Evolutionary conservation across 1,140 invertebrate species (phyloP).

Genomic region (Pristionchus pacificus): DNA sequence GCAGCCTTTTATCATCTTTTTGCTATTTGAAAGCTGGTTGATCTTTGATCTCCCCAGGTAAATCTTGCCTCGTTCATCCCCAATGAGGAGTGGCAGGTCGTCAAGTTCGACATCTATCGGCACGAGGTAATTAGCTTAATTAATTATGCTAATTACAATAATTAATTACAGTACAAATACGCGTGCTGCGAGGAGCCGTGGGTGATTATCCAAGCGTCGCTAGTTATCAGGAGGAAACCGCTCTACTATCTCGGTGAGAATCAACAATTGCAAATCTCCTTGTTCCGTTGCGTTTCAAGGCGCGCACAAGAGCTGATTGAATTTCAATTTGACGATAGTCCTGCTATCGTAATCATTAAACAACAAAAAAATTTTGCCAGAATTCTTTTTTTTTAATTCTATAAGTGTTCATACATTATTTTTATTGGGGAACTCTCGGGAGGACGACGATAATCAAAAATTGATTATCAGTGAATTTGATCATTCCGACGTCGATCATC

Average conservation of each 20-base stretch:
- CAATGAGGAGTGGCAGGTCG: constrained; percentile 56
- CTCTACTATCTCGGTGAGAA: constrained; percentile 42
- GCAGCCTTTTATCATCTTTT: background rate
- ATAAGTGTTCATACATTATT: too few relatives aligned
- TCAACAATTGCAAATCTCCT: too few relatives aligned
- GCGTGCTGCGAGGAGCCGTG: constrained; percentile 55
- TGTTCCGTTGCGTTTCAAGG: too few relatives aligned
- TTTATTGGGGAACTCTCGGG: too few relatives aligned
- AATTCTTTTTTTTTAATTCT: too few relatives aligned
- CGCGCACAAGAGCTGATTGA: too few relatives aligned
- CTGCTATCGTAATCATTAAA: too few relatives aligned
- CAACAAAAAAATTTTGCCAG: too few relatives aligned
- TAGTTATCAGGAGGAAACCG: constrained; percentile 49
- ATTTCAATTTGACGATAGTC: too few relatives aligned
- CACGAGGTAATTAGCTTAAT: constrained; percentile 43
- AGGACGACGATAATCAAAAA: too few relatives aligned
- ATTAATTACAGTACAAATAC: constrained; percentile 52
- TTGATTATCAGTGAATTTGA: constrained; percentile 47
- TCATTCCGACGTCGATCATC: constrained; percentile 53
- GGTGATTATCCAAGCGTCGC: constrained; percentile 51
- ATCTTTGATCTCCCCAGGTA: too few relatives aligned
- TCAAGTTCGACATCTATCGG: constrained; percentile 50
- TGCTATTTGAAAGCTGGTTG: background rate
- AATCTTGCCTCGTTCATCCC: constrained; percentile 51
- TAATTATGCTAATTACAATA: background rate